These are phyloP conservation scores for Aethes cnicana DNA, from an alignment of 2,888 invertebrate genomes.

Conservation along the genomic window DNA sequence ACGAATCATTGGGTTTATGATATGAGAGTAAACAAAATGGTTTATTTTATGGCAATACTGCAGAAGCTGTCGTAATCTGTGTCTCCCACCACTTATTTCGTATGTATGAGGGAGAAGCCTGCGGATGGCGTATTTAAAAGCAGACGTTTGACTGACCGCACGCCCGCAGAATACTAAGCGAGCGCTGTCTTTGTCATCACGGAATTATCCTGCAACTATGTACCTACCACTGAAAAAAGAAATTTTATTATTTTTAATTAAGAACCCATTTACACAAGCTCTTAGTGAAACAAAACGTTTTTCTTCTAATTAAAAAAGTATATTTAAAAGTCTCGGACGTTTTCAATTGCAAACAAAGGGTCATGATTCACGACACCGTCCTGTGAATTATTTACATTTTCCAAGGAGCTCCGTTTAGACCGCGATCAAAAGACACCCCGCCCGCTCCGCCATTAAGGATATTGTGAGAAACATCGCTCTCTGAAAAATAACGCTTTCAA, in stretches of 20 bases:
- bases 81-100: constrained; percentile 27
- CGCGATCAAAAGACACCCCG: constrained; percentile 26
- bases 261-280: constrained; percentile 1
- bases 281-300: constrained; percentile 12
- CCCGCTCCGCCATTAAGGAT: constrained; percentile 21
- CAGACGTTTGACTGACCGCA: constrained; percentile 30
- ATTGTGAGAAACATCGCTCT: constrained; percentile 24
- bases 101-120: constrained; percentile 30
- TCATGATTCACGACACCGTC: constrained; percentile 24
- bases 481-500: constrained; percentile 18
- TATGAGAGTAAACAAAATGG: too few relatives aligned
- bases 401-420: constrained; percentile 28
- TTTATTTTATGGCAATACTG: too few relatives aligned
- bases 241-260: constrained; percentile 19
- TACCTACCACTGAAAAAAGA: constrained; percentile 7
- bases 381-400: constrained; percentile 30
- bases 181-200: constrained; percentile 24
- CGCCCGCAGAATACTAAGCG: constrained; percentile 27
- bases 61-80: constrained; percentile 4
- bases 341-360: constrained; percentile 26
- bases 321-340: constrained; percentile 4
- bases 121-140: constrained; percentile 33
- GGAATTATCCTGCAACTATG: constrained; percentile 11
- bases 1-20: too few relatives aligned
- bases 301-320: constrained; percentile 22